phyloP scores from a whole-genome alignment of 2,888 invertebrate genomes.

The Dendrolimus houi region DNA sequence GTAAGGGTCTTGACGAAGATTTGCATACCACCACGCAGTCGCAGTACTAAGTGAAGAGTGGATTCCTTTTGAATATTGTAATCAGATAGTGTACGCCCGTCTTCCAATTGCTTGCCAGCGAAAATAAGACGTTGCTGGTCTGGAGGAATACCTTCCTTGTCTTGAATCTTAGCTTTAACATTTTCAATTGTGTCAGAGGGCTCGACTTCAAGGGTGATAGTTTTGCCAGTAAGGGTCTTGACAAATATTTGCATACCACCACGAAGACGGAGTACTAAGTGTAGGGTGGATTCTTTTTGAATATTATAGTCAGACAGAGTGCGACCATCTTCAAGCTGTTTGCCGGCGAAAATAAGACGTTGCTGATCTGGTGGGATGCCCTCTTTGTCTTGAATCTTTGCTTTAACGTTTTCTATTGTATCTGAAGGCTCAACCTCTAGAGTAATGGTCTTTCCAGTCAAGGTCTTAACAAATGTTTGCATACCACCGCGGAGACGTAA shows the following conservation, averaged over 20 bases:
- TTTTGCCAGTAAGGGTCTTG: constrained; percentile 26
- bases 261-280: constrained; percentile 23
- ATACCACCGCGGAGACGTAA: constrained; percentile 26
- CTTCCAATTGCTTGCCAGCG: constrained; percentile 27
- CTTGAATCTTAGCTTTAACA: constrained; percentile 27
- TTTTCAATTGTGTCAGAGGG: constrained; percentile 28
- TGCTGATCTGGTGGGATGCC: constrained; percentile 31
- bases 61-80: constrained; percentile 31
- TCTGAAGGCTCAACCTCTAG: constrained; percentile 25
- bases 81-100: constrained; percentile 23
- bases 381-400: constrained; percentile 29
- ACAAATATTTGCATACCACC: constrained; percentile 34
- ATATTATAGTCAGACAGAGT: constrained; percentile 27
- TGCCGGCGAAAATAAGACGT: constrained; percentile 26
- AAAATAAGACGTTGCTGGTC: constrained; percentile 27
- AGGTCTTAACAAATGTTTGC: constrained; percentile 27
- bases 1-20: constrained; percentile 27
- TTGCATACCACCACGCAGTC: constrained; percentile 29
- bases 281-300: constrained; percentile 27
- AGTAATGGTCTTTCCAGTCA: constrained; percentile 27
- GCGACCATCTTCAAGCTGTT: constrained; percentile 27
- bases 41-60: constrained; percentile 21
- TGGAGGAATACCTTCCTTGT: constrained; percentile 28
- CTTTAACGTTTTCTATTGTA: constrained; percentile 29
- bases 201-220: constrained; percentile 25